These are phyloP conservation scores for Sturnus vulgaris DNA, from an alignment of 2,113 vertebrate species.

Conservation along the genomic window DNA sequence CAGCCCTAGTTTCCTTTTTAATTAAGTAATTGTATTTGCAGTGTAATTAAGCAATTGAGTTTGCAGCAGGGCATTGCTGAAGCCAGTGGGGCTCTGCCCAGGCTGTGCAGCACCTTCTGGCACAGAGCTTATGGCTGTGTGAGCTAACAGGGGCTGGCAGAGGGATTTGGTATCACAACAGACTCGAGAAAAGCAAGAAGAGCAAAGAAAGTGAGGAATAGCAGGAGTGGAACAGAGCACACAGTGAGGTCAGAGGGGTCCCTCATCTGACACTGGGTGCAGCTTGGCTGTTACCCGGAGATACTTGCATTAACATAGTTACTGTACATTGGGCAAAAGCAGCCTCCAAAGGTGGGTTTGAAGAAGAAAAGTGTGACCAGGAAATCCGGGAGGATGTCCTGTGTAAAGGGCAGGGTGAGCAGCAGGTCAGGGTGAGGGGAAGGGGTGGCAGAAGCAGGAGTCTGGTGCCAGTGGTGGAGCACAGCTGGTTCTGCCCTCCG, in stretches of 20 bases:
- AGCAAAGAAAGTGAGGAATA: not conserved
- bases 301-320: not conserved
- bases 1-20: not conserved
- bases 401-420: not conserved
- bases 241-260: not conserved
- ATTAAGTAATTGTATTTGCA: not conserved
- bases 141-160: not conserved
- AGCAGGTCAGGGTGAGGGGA: not conserved
- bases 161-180: not conserved
- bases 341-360: not conserved
- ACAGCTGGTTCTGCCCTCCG: not conserved
- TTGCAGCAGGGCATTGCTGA: not conserved
- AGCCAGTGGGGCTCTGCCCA: not conserved
- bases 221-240: not conserved
- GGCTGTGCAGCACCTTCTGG: not conserved
- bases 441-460: not conserved
- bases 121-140: rapidly evolving
- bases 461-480: not conserved
- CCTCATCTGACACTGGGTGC: not conserved
- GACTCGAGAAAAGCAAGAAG: not conserved
- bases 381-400: not conserved
- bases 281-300: not conserved
- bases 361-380: not conserved
- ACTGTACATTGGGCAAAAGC: not conserved
- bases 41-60: not conserved